Conservation (phyloP, 1,140 invertebrate genomes). For the Mya arenaria region DNA sequence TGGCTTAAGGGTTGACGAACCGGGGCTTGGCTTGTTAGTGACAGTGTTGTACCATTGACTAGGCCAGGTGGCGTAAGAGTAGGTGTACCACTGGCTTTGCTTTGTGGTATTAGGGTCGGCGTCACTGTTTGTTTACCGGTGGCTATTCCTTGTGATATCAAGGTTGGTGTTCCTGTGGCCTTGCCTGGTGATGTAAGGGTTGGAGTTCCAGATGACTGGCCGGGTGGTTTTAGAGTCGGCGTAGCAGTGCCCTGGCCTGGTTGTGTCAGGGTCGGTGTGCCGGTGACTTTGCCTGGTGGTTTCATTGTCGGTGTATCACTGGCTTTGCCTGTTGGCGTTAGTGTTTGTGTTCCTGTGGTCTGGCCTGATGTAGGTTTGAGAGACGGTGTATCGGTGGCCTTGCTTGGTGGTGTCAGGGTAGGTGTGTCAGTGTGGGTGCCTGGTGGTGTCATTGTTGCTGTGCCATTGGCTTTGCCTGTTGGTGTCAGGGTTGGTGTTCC, state of each 20-base stretch:
- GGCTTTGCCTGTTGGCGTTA: no score
- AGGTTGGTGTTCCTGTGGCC: neutral
- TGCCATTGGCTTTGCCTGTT: neutral
- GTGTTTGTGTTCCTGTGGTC: conserved; percentile 3
- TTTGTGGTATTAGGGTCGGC: neutral
- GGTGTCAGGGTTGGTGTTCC: neutral
- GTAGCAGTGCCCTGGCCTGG: neutral
- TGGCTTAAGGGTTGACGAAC: no score
- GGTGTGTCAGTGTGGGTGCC: conserved; percentile 7
- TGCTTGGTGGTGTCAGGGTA: neutral
- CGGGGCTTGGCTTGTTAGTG: no score
- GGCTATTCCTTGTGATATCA: neutral
- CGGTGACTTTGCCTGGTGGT: neutral
- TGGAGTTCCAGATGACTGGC: neutral
- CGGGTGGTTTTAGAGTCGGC: neutral
- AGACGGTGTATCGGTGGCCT: conserved; percentile 20
- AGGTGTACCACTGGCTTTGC: neutral
- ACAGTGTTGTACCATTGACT: neutral
- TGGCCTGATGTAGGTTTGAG: neutral
- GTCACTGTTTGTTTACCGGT: neutral
- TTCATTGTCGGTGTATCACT: neutral
- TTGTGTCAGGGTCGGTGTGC: conserved; percentile 9
- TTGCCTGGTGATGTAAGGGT: neutral
- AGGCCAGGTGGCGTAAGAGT: no score
- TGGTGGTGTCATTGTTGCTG: conserved; percentile 37